These are phyloP conservation scores for Bubo scandiacus DNA, from an alignment of 2,113 vertebrate species.

Conservation along the genomic window DNA sequence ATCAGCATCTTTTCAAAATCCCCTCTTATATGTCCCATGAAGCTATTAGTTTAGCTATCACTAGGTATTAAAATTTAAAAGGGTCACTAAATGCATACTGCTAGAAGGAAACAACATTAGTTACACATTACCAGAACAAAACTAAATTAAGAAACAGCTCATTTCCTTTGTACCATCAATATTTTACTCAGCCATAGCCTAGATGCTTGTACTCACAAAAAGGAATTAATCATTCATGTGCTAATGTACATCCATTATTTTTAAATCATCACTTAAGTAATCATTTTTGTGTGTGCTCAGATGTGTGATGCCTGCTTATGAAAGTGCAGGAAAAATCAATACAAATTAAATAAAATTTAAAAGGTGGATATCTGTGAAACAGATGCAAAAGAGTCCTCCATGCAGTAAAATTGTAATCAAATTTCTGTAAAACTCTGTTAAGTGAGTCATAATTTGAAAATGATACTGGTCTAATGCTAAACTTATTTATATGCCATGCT, in stretches of 20 bases:
- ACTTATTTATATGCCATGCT: background rate
- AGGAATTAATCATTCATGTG: constrained; percentile 69
- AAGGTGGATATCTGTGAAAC: constrained; percentile 46
- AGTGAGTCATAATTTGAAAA: constrained; percentile 19
- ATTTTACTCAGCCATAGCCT: constrained; percentile 70
- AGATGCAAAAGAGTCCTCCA: constrained; percentile 2
- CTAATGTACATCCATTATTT: constrained; percentile 71
- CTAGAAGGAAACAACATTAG: constrained; percentile 70
- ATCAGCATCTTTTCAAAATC: constrained; percentile 5
- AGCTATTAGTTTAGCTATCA: constrained; percentile 55
- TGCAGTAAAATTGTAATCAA: constrained; percentile 26
- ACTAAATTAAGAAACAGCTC: constrained; percentile 73
- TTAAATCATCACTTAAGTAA: constrained; percentile 71
- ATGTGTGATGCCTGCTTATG: constrained; percentile 46
- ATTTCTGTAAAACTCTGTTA: constrained; percentile 31
- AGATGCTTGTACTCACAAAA: constrained; percentile 49
- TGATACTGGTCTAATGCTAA: background rate
- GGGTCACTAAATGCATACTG: constrained; percentile 58
- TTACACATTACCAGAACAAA: constrained; percentile 76
- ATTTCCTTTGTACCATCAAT: constrained; percentile 72
- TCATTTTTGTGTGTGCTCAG: constrained; percentile 51
- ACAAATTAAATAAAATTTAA: constrained; percentile 69
- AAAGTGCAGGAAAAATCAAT: constrained; percentile 55
- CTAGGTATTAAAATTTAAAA: constrained; percentile 66
- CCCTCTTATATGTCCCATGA: background rate